Base-by-base conservation (phyloP, 23 tunicate species). In the Trididemnum clinides region DNA sequence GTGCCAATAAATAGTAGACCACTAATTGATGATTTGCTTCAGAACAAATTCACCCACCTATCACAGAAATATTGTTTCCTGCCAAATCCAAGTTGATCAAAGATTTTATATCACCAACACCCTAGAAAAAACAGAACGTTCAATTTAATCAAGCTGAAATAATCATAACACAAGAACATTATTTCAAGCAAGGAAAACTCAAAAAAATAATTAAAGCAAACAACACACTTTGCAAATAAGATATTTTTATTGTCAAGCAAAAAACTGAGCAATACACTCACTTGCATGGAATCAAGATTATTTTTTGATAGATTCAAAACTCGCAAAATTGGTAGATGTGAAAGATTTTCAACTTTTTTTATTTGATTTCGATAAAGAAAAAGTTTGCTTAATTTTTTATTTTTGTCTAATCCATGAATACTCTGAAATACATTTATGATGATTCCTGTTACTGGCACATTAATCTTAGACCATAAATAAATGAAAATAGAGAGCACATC, bases 311-410 rank as follows among this genome's bases (percentile, higher is more conserved):
- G 59, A 88, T 91, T 65, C 33, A 89, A 76, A 34, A 82, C 44
- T 57, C 85, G 86, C 36, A 94, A 49, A 27, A 89, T 57, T 1
- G 78, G 86, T 1, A 94, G 82, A 74, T 94, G 90, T 7, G 85
- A 22, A 28, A 94, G 34, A 71, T 94, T 94, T 76, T 94, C 98
- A n/a, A 94, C 81, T 58, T 85, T 89, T 38, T 54, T 72, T 10
- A 94, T 72, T 31, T 80, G 35, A 75, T 94, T 94, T 85, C 88
- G 51, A 77, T 94, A 94, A 64, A 94, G 59, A 54, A 64, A 82
- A 7, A 89, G 71, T 58, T 85, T 94, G 70, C 57, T 66, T 33
- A 94, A 34, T 51, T 75, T 89, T 39, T 94, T 94, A 64, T 73
- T 82, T 6, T 82, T 66, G 3, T 94, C 94, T 31, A 94, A 44